phyloP scores from a whole-genome alignment of 2,113 vertebrate species.

The Egretta garzetta region DNA sequence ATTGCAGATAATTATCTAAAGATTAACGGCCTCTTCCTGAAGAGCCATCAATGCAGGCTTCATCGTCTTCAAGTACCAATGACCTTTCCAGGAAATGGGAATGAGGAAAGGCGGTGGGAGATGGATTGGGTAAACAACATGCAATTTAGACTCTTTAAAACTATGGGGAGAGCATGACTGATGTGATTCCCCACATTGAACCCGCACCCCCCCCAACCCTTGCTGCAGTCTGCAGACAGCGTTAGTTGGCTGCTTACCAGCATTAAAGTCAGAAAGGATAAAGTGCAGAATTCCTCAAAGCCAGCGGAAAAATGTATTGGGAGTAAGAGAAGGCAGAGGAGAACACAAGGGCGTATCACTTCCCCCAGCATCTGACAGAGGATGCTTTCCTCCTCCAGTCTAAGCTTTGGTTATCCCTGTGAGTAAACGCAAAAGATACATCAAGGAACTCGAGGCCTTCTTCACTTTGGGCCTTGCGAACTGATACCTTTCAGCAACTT shows the following conservation, averaged over 20 bases:
- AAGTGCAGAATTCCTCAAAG: background rate
- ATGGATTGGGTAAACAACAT: background rate
- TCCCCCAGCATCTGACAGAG: background rate
- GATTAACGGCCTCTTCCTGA: background rate
- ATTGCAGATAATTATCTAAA: background rate
- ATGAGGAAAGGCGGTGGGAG: background rate
- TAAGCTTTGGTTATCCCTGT: background rate
- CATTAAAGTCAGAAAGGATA: rapidly evolving
- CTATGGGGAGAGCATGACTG: background rate
- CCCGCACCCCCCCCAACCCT: background rate
- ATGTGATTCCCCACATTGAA: background rate
- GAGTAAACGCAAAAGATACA: background rate
- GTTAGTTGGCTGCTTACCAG: background rate
- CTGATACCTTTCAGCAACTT: background rate
- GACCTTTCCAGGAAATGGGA: slow-evolving; percentile 18
- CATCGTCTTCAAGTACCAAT: background rate
- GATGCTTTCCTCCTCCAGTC: rapidly evolving
- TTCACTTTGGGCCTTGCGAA: background rate
- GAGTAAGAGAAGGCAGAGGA: background rate
- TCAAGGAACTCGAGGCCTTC: rapidly evolving
- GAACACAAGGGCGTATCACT: background rate
- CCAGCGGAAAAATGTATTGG: rapidly evolving
- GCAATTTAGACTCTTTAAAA: background rate
- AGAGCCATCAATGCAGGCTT: background rate
- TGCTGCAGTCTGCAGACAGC: background rate